A percentile compares a stretch with the other conserved stretches of the same genome.
phyloP scores from a whole-genome alignment of 1,140 invertebrate genomes.

The Alviniconcha marisindica region DNA sequence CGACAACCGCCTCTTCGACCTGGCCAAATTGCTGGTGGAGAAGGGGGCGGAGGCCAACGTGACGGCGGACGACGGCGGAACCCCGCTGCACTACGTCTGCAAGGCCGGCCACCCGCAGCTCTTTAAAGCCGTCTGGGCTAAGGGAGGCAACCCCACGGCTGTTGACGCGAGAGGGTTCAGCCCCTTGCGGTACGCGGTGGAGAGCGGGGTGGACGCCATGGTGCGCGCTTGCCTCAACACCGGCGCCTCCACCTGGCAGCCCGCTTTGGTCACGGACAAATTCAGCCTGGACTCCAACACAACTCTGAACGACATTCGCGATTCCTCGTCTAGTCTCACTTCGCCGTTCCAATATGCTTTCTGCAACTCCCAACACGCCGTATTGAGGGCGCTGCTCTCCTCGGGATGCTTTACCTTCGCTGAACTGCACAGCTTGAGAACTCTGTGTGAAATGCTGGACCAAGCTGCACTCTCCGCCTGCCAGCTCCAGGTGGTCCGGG shows the following conservation, averaged over 20 bases:
- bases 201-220: background rate
- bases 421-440: background rate
- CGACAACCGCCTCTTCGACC: background rate
- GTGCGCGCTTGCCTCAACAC: background rate
- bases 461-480: background rate
- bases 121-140: constrained; percentile 16
- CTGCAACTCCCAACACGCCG: background rate
- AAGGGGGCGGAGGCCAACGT: constrained; percentile 28
- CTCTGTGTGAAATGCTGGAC: background rate
- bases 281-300: too few relatives aligned
- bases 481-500: background rate
- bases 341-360: constrained; percentile 26
- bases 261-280: background rate
- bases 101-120: background rate
- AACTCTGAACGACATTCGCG: background rate
- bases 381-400: background rate
- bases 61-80: background rate
- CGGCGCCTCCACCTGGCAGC: background rate
- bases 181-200: constrained; percentile 21
- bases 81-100: constrained; percentile 29
- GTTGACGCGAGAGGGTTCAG: constrained; percentile 15
- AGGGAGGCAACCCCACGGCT: constrained; percentile 15
- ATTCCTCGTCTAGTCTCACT: background rate
- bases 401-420: background rate
- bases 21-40: constrained; percentile 13